Base-by-base conservation (phyloP, 1,140 invertebrate genomes). In the Diorhabda elongata region DNA sequence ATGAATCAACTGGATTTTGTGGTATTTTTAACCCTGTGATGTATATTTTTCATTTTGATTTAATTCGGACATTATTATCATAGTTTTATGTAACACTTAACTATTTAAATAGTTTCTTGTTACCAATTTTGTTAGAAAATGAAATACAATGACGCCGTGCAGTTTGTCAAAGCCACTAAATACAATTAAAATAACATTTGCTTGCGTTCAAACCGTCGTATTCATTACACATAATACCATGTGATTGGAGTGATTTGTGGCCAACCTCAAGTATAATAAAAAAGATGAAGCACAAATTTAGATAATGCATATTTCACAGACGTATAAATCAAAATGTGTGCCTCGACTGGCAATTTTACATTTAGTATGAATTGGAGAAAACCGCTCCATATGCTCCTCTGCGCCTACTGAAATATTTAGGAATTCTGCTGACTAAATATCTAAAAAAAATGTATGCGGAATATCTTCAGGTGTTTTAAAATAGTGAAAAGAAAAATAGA, bases 221-320 rank as follows among this genome's bases (percentile, higher is more conserved):
- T 65, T 65, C 9, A 64, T n/a, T 52, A 68, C 43, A 69, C 44
- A 66, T 66, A 69, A 69, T 67, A 66, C 66, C 58, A n/a, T n/a
- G 68, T 64, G 68, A 69, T 72, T 64, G 61, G 59, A 42, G 43
- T 76, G 74, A 78, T 76, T 76, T 74, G 71, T 73, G 66, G 69
- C 26, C 65, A 64, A 66, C 69, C 72, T 68, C 75, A 76, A 75
- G 69, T 75, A 72, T 66, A 74, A 76, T 74, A 76, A 78, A 77
- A 76, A 77, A 77, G 76, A 77, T 72, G 62, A 69, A 75, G 68
- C 75, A 73, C 75, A 75, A 77, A 79, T 77, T 78, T 75, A 72
- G 74, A 75, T 77, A 77, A 76, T 76, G 77, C 75, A 77, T 76
- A 76, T 77, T 76, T 77, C 72, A 75, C 73, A 75, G 76, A 74